A percentile compares a stretch with the other conserved stretches of the same genome.
phyloP scores from a whole-genome alignment of 2,888 invertebrate species.

The Gastracanthus pulcherrimus region DNA sequence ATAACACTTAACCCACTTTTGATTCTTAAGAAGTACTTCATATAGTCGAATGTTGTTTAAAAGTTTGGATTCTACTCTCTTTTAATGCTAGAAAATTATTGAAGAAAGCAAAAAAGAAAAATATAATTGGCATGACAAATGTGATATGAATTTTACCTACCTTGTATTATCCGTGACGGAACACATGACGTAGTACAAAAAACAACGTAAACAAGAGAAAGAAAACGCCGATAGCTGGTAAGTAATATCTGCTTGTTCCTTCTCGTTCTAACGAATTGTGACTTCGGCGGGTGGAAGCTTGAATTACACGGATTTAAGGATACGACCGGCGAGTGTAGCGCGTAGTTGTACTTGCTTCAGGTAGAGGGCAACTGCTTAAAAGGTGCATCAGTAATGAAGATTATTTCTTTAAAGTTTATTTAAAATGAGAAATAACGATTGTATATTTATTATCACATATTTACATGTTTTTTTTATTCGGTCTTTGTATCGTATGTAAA shows the following conservation, averaged over 20 bases:
- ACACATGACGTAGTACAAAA: conserved; percentile 11
- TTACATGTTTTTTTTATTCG: not conserved
- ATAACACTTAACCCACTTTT: conserved; percentile 7
- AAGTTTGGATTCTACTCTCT: not conserved
- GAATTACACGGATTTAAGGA: conserved; percentile 35
- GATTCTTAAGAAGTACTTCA: not conserved
- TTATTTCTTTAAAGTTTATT: not conserved
- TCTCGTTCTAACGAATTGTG: conserved; percentile 3
- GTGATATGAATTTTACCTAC: conserved; percentile 3
- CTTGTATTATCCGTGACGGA: not conserved
- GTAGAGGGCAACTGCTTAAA: conserved; percentile 34
- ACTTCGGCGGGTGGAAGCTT: conserved; percentile 21
- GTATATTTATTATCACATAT: not conserved
- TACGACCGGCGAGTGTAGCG: conserved; percentile 8
- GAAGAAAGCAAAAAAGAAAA: not conserved
- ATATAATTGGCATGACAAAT: not conserved
- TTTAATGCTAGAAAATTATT: not conserved
- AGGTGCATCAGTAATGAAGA: not conserved
- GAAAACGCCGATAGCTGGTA: too few species aligned
- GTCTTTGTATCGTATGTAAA: too few species aligned
- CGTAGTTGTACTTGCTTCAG: not conserved
- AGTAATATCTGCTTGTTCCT: not conserved
- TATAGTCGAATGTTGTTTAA: not conserved
- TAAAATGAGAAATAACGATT: conserved; percentile 2
- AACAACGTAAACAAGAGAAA: not conserved